These are phyloP conservation scores for Microcebus jonahi DNA, from an alignment of 2,113 vertebrate species.

Conservation along the genomic window DNA sequence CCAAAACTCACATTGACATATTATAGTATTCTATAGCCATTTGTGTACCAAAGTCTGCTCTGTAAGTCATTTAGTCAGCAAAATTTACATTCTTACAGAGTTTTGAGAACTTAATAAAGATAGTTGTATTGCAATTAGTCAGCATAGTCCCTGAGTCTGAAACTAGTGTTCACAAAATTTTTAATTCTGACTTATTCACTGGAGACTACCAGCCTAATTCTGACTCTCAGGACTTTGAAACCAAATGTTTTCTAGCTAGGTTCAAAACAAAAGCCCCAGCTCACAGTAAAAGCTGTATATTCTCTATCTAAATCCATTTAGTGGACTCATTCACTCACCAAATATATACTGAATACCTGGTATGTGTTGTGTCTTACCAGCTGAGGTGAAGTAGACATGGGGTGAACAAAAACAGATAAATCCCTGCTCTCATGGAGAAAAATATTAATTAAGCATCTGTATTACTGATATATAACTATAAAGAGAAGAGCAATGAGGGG, in stretches of 20 bases:
- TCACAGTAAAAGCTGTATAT: neutral
- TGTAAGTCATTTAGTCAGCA: neutral
- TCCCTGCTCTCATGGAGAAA: neutral
- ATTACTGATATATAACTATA: neutral
- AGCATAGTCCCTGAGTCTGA: neutral
- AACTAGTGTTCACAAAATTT: neutral
- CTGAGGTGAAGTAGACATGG: neutral
- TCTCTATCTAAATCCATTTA: too few relatives aligned
- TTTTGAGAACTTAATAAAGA: neutral
- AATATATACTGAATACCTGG: neutral
- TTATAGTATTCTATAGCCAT: neutral
- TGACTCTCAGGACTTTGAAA: neutral
- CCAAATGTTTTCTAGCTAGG: neutral
- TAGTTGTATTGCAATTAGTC: neutral
- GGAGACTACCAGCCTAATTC: neutral
- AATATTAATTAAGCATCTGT: neutral
- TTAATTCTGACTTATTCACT: neutral
- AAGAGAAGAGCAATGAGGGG: neutral
- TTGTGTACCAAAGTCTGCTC: neutral
- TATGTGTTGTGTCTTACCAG: neutral
- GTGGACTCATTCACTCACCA: neutral
- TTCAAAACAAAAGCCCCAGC: neutral
- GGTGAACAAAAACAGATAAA: neutral
- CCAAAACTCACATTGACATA: neutral
- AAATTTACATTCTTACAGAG: slow-evolving; percentile 6